Evolutionary conservation across 2,797 vertebrate species (phyloP), one percentile per base, ranked within the genome.

Genomic region (Sebastes hubbsi): DNA sequence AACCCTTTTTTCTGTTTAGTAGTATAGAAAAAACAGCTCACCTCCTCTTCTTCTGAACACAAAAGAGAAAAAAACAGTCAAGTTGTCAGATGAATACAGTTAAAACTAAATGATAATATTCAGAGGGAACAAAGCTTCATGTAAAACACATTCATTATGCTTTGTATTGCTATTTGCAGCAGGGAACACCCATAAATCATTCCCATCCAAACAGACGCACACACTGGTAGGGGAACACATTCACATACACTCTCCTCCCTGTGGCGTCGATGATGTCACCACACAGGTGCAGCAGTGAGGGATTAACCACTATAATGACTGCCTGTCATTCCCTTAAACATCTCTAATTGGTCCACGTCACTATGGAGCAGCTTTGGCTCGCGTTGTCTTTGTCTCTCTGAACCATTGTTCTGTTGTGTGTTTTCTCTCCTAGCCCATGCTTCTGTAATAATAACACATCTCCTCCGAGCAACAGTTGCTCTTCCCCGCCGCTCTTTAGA

Each of bases 261-360:
- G 77, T n/a, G 59, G 73, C 16, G 79, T 9, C 1, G 25, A 16
- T 93, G 91, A 91, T 82, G 89, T 92, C 89, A 92, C 64, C 59
- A 22, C 18, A 49, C 92, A 94, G 93, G 91, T 94, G 94, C 93
- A 89, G 83, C 82, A 55, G 70, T 7, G 60, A 78, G 65, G 68
- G 80, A 79, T 89, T 82, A 89, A 86, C 81, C 71, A 46, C 72
- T 4, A 65, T 92, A 91, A 94, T 91, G 72, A 89, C 52, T 2
- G 72, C 89, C 90, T 93, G 92, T 84, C 91, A 81, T 32, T 61
- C 72, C 63, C 77, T 86, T 86, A 83, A 84, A 87, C 71, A 82
- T 80, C 82, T 78, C 60, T 87, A 90, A 94, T 91, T 91, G 89
- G 69, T 52, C 78, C 46, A 9, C 11, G 42, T 83, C 81, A 81